A percentile compares a stretch with the other conserved stretches of the same genome.
phyloP scores from a whole-genome alignment of 2,113 vertebrate species.

The Rhinolophus ferrumequinum region DNA sequence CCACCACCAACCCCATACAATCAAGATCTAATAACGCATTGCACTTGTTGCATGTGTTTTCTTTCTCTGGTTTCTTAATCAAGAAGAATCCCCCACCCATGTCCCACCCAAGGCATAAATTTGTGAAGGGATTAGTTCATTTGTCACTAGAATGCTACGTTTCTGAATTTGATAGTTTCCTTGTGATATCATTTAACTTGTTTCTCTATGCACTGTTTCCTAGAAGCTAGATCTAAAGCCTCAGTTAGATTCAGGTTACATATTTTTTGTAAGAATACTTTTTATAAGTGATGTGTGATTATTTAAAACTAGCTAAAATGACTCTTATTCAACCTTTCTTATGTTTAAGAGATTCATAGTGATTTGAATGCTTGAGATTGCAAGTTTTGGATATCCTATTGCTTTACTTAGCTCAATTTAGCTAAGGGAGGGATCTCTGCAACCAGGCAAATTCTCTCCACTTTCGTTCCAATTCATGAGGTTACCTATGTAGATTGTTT shows the following conservation, averaged over 20 bases:
- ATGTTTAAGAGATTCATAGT: not conserved
- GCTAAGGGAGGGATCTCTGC: not conserved
- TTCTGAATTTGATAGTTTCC: not conserved
- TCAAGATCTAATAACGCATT: not conserved
- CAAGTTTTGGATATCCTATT: not conserved
- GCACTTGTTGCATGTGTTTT: not conserved
- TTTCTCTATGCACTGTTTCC: not conserved
- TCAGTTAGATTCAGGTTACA: not conserved
- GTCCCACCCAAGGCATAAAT: not conserved
- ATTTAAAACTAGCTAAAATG: not conserved
- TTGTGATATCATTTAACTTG: not conserved
- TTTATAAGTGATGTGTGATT: not conserved
- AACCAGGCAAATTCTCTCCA: not conserved
- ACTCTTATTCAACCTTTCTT: not conserved
- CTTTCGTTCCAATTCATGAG: not conserved
- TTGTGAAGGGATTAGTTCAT: not conserved
- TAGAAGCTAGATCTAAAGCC: not conserved
- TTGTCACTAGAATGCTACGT: not conserved
- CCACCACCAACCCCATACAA: not conserved
- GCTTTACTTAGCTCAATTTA: not conserved
- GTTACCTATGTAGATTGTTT: not conserved
- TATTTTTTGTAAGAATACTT: not conserved
- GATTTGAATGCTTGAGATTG: not conserved
- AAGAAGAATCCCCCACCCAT: not conserved
- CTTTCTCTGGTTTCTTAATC: not conserved